phyloP scores from a whole-genome alignment of 2,113 vertebrate genomes.

The Gnathonemus longibarbis region DNA sequence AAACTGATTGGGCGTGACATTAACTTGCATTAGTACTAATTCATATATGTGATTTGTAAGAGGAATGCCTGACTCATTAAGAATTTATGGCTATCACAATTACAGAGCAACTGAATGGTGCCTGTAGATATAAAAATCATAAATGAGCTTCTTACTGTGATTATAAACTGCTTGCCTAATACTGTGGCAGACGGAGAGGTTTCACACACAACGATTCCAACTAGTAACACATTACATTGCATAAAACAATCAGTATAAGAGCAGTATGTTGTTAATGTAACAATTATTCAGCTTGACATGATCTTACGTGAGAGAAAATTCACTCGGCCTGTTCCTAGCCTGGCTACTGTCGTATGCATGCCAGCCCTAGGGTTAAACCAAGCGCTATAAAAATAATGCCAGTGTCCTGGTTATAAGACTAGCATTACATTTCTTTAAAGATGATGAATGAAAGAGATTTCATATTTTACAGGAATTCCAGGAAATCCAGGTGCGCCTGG shows the following conservation, averaged over 20 bases:
- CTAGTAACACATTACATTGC: not conserved
- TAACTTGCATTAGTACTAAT: not conserved
- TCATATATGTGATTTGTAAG: not conserved
- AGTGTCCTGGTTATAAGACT: not conserved
- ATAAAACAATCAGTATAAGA: not conserved
- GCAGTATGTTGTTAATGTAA: not conserved
- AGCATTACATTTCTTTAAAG: not conserved
- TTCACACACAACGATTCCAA: not conserved
- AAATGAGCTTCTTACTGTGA: not conserved
- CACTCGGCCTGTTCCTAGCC: not conserved
- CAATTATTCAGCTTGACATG: not conserved
- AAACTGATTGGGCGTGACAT: not conserved
- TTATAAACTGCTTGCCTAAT: not conserved
- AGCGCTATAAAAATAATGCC: not conserved
- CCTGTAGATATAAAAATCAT: not conserved
- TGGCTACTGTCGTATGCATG: not conserved
- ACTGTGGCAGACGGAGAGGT: not conserved
- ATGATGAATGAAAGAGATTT: not conserved
- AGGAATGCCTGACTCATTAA: not conserved
- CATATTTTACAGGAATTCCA: constrained; percentile 64
- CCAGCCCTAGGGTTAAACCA: not conserved
- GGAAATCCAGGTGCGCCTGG: constrained; percentile 77
- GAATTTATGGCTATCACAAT: not conserved
- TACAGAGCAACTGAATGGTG: not conserved
- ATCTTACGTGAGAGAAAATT: not conserved